phyloP scores from a whole-genome alignment of 1,140 invertebrate species.

The Drosophila bocki region DNA sequence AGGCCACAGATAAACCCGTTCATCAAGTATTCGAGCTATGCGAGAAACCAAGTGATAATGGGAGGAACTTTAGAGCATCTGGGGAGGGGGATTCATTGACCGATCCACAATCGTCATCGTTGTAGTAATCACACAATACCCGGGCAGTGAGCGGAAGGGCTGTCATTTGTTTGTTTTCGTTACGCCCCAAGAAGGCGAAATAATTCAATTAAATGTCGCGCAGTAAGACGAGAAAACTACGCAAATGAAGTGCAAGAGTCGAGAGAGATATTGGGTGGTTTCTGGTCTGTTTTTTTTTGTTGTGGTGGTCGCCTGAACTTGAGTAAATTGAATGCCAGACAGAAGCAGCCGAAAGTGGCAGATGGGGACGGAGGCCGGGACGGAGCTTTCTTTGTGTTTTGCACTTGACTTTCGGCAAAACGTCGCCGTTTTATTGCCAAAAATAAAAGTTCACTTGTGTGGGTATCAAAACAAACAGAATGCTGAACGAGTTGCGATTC shows the following conservation, averaged over 20 bases:
- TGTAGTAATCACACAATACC: slow-evolving; percentile 21
- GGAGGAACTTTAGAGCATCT: not conserved
- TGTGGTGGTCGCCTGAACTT: slow-evolving; percentile 60
- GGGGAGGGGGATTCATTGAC: slow-evolving; percentile 63
- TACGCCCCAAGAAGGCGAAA: slow-evolving; percentile 44
- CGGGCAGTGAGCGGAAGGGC: slow-evolving; percentile 22
- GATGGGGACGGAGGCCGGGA: slow-evolving; percentile 5
- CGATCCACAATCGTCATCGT: slow-evolving; percentile 33
- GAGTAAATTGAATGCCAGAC: slow-evolving; percentile 62
- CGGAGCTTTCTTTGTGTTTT: slow-evolving; percentile 69
- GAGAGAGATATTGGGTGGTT: slow-evolving; percentile 39
- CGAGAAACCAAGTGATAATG: slow-evolving; percentile 22
- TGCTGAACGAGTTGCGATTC: slow-evolving; percentile 57
- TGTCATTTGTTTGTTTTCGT: slow-evolving; percentile 70
- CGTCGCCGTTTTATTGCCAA: slow-evolving; percentile 78
- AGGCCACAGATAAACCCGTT: slow-evolving; percentile 59
- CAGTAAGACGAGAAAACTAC: slow-evolving; percentile 47
- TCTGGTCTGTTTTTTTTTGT: slow-evolving; percentile 23
- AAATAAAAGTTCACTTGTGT: slow-evolving; percentile 51
- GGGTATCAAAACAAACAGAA: slow-evolving; percentile 54
- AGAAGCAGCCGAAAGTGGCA: slow-evolving; percentile 20
- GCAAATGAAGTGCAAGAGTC: slow-evolving; percentile 65
- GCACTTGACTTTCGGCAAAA: slow-evolving; percentile 75
- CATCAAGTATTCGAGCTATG: slow-evolving; percentile 39
- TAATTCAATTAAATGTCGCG: slow-evolving; percentile 79